Base-by-base conservation (phyloP, 2,797 vertebrate genomes). In the Neoniphon sammara region DNA sequence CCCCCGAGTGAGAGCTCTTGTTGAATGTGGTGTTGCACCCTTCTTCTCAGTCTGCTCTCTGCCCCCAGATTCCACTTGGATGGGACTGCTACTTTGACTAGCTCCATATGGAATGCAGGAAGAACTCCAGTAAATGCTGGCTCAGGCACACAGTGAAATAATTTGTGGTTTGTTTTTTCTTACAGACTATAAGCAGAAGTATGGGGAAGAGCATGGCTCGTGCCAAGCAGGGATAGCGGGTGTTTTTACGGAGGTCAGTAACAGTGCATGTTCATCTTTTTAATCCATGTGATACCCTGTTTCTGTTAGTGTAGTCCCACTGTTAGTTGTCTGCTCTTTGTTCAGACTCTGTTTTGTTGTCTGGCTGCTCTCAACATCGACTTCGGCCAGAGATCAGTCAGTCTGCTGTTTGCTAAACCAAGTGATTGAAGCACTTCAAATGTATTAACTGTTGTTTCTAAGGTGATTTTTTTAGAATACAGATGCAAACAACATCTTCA, bases 151-250 rank as follows among this genome's bases (percentile, higher is more conserved):
- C 82, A 93, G 91, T 92, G 76, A 94, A 91, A 87, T 93, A 86
- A 94, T 93, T 88, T 87, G 92, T 72, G 83, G 83, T 94, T 92
- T 95, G 82, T 91, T 93, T 91, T 89, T 89, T 91, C 85, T 85
- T 92, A 66, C 89, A 99, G 98, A 98, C 92, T 95, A 99, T 92
- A 99, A 99, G 95, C 98, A 97, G 94, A 98, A 96, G 86, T 99
- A 99, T 4, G 98, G 98, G n/a, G 98, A 99, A 90, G 98, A 99
- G 85, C 98, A 99, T 0, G 98, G 98, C 86, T 99, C 98, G 0
- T 99, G 98, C 94, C 98, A 99, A 92, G 98, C 97, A 0, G 98
- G 98, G 76, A 99, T 97, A 7, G 95, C 98, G 0, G 97, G 97
- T 86, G 96, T 96, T 91, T 97, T 99, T 88, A 96, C 94, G 0